Evolutionary conservation across 1,140 invertebrate species (phyloP).

Genomic region (Lepidurus packardi): DNA sequence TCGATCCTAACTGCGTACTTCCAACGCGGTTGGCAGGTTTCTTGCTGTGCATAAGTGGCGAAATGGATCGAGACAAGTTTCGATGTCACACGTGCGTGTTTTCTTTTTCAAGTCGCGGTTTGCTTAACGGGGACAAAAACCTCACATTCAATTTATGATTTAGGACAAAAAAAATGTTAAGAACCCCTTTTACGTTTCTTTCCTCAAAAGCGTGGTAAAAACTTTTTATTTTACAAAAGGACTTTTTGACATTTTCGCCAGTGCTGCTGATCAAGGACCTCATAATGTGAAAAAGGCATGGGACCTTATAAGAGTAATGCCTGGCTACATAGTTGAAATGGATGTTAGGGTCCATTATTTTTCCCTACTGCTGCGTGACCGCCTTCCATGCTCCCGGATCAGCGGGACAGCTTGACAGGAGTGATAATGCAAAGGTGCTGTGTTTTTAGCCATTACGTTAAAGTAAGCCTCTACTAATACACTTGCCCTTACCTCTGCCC

Average conservation of each 20-base stretch:
- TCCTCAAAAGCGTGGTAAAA: neutral
- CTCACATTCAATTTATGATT: neutral
- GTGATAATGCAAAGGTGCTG: neutral
- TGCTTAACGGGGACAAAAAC: neutral
- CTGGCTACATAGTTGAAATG: neutral
- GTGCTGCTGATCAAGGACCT: neutral
- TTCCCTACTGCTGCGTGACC: conserved; percentile 10
- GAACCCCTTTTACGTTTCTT: too few relatives aligned
- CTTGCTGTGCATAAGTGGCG: too few relatives aligned
- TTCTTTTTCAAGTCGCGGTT: neutral
- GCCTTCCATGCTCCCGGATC: conserved; percentile 7
- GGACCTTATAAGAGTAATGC: neutral
- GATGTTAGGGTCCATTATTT: neutral
- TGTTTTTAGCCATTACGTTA: neutral
- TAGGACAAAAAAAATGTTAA: neutral
- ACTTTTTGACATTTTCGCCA: neutral
- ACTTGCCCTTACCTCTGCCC: neutral
- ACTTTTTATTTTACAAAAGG: neutral
- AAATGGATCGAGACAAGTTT: too few relatives aligned
- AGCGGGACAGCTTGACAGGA: neutral
- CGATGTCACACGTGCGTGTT: neutral
- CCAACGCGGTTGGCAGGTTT: neutral
- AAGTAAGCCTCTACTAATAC: neutral
- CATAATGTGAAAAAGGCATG: neutral
- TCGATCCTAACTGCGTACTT: neutral